phyloP scores from a whole-genome alignment of 2,113 vertebrate genomes.

The Eretmochelys imbricata region DNA sequence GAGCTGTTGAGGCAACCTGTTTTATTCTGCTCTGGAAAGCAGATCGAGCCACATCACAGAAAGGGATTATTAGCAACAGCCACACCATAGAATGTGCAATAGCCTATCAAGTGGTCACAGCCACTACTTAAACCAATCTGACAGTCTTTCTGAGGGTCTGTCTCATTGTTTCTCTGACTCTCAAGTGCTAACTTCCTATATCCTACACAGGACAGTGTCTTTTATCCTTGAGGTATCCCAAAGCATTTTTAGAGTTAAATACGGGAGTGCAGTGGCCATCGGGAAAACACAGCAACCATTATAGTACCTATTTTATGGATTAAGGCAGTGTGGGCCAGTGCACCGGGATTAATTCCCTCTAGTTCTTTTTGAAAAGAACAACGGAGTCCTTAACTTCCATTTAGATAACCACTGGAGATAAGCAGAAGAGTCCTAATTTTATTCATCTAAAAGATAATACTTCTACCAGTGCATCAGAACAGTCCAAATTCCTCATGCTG shows the following conservation, averaged over 20 bases:
- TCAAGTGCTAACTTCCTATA: background rate
- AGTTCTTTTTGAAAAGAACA: background rate
- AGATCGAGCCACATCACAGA: background rate
- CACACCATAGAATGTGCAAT: fast-evolving
- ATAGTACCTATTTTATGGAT: background rate
- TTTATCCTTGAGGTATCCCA: background rate
- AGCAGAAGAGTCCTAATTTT: conserved; percentile 5
- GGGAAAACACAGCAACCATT: background rate
- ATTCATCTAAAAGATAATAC: conserved; percentile 3
- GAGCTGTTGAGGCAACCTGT: background rate
- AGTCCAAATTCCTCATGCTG: background rate
- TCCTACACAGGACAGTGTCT: fast-evolving
- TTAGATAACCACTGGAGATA: background rate
- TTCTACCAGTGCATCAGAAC: background rate
- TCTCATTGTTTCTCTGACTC: background rate
- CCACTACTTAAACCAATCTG: background rate
- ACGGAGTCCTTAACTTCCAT: conserved; percentile 13
- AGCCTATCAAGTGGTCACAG: background rate
- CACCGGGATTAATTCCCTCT: background rate
- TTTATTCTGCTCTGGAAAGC: background rate
- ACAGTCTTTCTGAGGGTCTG: fast-evolving
- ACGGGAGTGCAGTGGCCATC: background rate
- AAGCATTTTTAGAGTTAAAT: background rate
- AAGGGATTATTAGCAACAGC: fast-evolving
- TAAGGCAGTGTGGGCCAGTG: background rate